Base-by-base conservation (phyloP, 2,113 vertebrate genomes). In the pig (Sus scrofa) region DNA sequence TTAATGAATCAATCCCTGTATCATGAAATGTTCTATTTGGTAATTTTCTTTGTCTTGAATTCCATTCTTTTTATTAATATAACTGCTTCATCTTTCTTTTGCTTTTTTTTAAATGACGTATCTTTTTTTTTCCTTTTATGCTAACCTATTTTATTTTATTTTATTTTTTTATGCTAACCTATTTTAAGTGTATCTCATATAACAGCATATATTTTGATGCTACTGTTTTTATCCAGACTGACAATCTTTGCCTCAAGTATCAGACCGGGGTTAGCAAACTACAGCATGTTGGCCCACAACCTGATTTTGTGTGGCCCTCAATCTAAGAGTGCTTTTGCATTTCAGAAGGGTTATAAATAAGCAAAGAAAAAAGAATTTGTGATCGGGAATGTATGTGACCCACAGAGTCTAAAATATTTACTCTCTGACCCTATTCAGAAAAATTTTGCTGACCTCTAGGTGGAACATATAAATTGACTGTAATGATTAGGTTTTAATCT, bases 61-160 rank as follows among this genome's bases (percentile, higher is more conserved):
- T 90, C 12, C 39, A 3, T 52, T 85, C 30, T 85, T n/a, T 74
- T 62, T 60, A 86, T 86, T 70, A 79, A 79, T 65, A 56, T 39
- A 90, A 67, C n/a, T 79, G 63, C n/a, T 78, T 90, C 4, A 79
- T 24, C n/a, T 90, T 78, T 77, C 44, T 50, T 78, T 30, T 56
- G 1, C 37, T 56, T 27, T 37, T 54, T 32, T 30, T 22, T 78
- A 54, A 24, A 37, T 78, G 26, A 32, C 44, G 37, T 67, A 30
- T 89, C 44, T 67, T 37, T 87, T 75, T 67, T 87, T 75, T 67
- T 50, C 56, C 20, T 67, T 67, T 89, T 65, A 78, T 78, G 52
- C 78, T 78, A 65, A 27, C 60, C 73, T 44, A 44, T 60, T 87
- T 88, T 89, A 89, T n/a, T n/a, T n/a, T n/a, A n/a, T n/a, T n/a